phyloP scores from a whole-genome alignment of 2,113 vertebrate genomes.

The Solea solea region DNA sequence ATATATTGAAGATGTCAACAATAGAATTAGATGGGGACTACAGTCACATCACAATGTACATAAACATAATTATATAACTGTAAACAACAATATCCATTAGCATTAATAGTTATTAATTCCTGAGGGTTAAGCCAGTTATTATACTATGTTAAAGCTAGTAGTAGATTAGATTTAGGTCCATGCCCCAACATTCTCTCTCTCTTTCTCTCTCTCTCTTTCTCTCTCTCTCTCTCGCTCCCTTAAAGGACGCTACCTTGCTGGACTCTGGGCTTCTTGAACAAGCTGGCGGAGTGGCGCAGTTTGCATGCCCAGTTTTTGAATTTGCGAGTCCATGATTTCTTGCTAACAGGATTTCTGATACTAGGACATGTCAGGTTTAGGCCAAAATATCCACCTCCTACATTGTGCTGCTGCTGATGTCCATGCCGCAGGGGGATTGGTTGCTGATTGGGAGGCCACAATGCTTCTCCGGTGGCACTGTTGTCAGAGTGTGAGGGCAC shows the following conservation, averaged over 20 bases:
- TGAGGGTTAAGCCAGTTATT: conserved; percentile 62
- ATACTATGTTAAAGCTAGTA: conserved; percentile 71
- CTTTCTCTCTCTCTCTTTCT: conserved; percentile 50
- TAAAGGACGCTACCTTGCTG: conserved; percentile 92
- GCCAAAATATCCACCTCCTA: conserved; percentile 99
- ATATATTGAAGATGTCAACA: conserved; percentile 65
- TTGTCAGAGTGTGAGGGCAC: conserved; percentile 82
- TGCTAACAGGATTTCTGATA: conserved; percentile 97
- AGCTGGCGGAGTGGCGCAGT: conserved; percentile 93
- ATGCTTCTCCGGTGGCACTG: conserved; percentile 83
- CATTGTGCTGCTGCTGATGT: conserved; percentile 86
- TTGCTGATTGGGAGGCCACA: conserved; percentile 78
- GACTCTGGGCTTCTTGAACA: conserved; percentile 94
- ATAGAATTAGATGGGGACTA: conserved; percentile 44
- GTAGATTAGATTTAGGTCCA: conserved; percentile 74
- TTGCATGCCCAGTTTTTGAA: conserved; percentile 97
- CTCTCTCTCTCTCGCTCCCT: conserved; percentile 63
- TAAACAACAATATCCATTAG: conserved; percentile 46
- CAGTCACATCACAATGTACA: conserved; percentile 46
- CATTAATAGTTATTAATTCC: conserved; percentile 52
- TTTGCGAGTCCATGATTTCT: conserved; percentile 96
- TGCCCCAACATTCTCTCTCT: conserved; percentile 75
- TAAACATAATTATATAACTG: conserved; percentile 50
- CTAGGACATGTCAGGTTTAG: conserved; percentile 98
- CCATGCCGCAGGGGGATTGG: conserved; percentile 82